These are phyloP conservation scores for Gallinago solitaria DNA, from an alignment of 2,797 vertebrate species.

Conservation along the genomic window DNA sequence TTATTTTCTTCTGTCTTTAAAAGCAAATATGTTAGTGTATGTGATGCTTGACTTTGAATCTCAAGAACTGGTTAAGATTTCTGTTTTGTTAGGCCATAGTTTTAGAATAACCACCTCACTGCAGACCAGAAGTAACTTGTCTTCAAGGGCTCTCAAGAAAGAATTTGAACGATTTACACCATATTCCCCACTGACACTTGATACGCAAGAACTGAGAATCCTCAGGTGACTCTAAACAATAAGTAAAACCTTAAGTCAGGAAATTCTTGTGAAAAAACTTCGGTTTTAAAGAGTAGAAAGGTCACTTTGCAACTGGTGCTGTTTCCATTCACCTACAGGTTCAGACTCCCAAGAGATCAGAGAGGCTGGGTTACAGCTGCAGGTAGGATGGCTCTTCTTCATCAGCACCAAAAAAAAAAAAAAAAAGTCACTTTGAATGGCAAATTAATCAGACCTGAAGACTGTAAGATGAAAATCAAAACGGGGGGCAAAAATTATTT, in stretches of 20 bases:
- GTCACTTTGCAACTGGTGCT: neutral
- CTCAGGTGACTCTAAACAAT: neutral
- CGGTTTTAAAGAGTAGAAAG: neutral
- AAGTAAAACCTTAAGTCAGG: neutral
- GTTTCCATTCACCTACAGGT: neutral
- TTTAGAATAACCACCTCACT: neutral
- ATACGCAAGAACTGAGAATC: neutral
- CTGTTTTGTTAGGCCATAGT: neutral
- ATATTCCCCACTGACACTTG: neutral
- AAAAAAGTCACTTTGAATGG: neutral
- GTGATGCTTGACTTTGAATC: neutral
- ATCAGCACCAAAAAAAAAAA: neutral
- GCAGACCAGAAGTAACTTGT: neutral
- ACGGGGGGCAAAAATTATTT: neutral
- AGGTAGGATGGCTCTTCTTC: neutral
- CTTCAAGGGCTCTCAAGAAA: neutral
- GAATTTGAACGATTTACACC: neutral
- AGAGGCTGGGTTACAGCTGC: neutral
- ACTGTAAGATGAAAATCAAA: neutral
- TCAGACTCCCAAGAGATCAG: neutral
- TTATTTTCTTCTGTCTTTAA: neutral
- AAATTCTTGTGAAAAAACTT: neutral
- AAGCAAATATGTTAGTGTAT: neutral
- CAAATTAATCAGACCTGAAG: neutral
- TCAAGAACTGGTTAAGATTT: neutral